Evolutionary conservation across 2,888 invertebrate genomes (phyloP), one percentile per base, ranked within the genome.

Genomic region (Slavum lentiscoides): DNA sequence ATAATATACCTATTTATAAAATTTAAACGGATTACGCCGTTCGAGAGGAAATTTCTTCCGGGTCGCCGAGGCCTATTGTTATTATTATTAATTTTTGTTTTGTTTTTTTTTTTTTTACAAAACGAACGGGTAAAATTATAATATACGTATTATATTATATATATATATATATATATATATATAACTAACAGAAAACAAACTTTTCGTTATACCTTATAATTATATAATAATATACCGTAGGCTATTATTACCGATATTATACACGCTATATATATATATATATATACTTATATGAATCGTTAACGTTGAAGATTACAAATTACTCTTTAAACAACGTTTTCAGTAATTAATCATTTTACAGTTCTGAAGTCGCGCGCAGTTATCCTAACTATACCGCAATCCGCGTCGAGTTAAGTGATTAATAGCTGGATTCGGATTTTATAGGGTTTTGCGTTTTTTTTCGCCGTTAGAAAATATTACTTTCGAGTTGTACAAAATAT

Each of bases 241-340:
- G 21, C 72, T 30, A 6, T 21, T 49, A 73, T 11, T 30, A 53
- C 62, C 43, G 11, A 21, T 64, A 55, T 66, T 37, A 64, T 64
- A 37, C 9, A 39, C 21, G 30, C 4, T 30, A 30, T 30, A 30
- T 23, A 21, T 70, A 49, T 37, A 53, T 15, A 15, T 53, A 53
- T 53, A 53, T 43, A 11, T 11, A 11, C 7, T 5, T 49, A 55
- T 19, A 55, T 19, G 55, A 55, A 30, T 13, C 67, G 23, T 67
- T 43, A 59, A 76, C 67, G 68, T 30, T 59, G 68, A 59, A 49
- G 75, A 76, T 76, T 76, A 76, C 75, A 76, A 76, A 76, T 68
- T 68, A 59, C 67, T 30, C 30, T 59, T 68, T 68, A 49, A 76
- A 68, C 75, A 43, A 59, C 49, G 59, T 68, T 49, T 68, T 30